A percentile compares a stretch with the other conserved stretches of the same genome.
phyloP scores from a whole-genome alignment of 2,113 vertebrate genomes.

The Hippocampus comes region DNA sequence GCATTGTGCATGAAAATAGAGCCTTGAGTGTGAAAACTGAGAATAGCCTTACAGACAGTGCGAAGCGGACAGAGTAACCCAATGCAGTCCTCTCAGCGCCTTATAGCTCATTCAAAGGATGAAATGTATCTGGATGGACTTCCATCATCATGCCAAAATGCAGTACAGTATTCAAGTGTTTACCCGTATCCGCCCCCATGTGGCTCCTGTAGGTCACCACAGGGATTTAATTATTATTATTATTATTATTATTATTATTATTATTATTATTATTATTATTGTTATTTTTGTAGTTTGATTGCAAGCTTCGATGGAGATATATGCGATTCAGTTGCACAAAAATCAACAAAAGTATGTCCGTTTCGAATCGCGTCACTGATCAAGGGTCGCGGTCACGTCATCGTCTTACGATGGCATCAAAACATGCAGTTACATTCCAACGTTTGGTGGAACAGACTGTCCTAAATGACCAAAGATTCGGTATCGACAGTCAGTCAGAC shows the following conservation, averaged over 20 bases:
- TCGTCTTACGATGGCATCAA: slow-evolving; percentile 3
- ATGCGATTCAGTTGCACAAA: slow-evolving; percentile 18
- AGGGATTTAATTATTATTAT: background rate
- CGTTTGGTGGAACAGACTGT: slow-evolving; percentile 2
- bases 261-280: too few species aligned
- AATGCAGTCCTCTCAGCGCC: slow-evolving; percentile 66
- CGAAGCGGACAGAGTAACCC: slow-evolving; percentile 32
- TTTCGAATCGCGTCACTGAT: slow-evolving; percentile 8
- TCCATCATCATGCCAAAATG: slow-evolving; percentile 65
- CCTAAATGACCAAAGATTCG: slow-evolving; percentile 44
- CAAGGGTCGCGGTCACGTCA: slow-evolving; percentile 23
- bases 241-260: too few species aligned
- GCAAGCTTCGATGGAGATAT: slow-evolving; percentile 6
- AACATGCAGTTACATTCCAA: background rate
- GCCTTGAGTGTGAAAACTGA: slow-evolving; percentile 38
- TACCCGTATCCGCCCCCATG: slow-evolving; percentile 21
- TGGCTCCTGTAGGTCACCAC: slow-evolving; percentile 19
- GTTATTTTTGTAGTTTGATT: slow-evolving; percentile 8
- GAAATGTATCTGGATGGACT: slow-evolving; percentile 52
- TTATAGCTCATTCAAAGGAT: slow-evolving; percentile 54
- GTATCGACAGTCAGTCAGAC: slow-evolving; percentile 20
- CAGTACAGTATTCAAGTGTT: slow-evolving; percentile 64
- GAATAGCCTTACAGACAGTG: slow-evolving; percentile 59
- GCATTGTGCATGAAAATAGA: too few species aligned
- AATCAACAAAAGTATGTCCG: slow-evolving; percentile 12